Evolutionary conservation across 2,797 vertebrate species (phyloP), one percentile per base, ranked within the genome.

Genomic region (Alcedo atthis): DNA sequence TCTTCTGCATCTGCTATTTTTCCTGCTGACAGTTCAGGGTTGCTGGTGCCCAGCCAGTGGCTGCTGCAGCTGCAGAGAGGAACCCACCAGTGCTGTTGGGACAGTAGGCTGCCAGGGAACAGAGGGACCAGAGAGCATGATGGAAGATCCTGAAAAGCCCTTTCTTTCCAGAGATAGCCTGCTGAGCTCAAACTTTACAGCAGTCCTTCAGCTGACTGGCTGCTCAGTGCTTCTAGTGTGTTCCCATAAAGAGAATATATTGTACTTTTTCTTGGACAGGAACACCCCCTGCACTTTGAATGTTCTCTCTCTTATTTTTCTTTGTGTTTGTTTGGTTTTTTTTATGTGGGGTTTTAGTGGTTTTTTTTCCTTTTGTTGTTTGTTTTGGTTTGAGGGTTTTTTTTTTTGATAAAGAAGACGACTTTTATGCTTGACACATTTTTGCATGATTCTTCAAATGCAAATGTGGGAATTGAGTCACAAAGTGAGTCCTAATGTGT

Each of bases 161-260:
- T 15, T 82, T 89, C 64, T 81, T 74, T 37, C 24, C 42, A 40
- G 24, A 28, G 0, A 24, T 25, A 9, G 9, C 79, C 78, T 59
- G 55, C 74, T 86, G 83, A 55, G 86, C 70, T 81, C 55, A n/a
- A 40, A 4, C 90, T 69, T 24, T 15, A 74, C 51, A 76, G 40
- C 77, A 73, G n/a, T 26, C 37, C 70, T 84, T 45, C 62, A 62
- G 8, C 5, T 78, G 69, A 28, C 48, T 43, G 54, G 12, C 68
- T 58, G 33, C 40, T 49, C 30, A 8, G 45, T 18, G 40, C 66
- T 76, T 62, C 85, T 22, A 10, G 6, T 0, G 0, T 18, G 9
- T 63, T 70, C 26, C 24, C 48, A 86, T 67, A 53, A 59, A 63
- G 67, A 48, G 18, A 73, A 48, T 45, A 15, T 12, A 9, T 70